Evolutionary conservation across 2,113 vertebrate species (phyloP), one percentile per base, ranked within the genome.

Genomic region (Phylloscopus trochiloides): DNA sequence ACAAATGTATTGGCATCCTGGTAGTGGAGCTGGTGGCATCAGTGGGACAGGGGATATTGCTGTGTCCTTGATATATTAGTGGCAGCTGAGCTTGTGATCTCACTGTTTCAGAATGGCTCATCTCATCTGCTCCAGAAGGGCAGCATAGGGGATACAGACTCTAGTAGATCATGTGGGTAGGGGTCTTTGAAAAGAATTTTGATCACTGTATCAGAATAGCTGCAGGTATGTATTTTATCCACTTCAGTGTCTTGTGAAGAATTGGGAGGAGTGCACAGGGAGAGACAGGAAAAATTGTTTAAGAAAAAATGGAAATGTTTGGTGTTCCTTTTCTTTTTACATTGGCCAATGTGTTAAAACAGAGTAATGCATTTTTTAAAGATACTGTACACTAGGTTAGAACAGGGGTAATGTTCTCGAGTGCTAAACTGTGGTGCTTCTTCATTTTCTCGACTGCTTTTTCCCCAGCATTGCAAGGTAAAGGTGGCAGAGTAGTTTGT

Each of bases 1-100:
- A 50, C 29, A 59, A 80, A 28, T 13, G 13, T 43, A 8, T 21
- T 65, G 58, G n/a, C 36, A 17, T 82, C 73, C 52, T 32, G 22
- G 17, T 24, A 42, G 74, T 45, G 66, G 36, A 43, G 34, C 52
- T 77, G 63, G 29, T 66, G 79, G 47, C 42, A 29, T 83, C 51
- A 38, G 0, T 51, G 51, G 90, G 43, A 36, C 36, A 38, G 61
- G 52, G 32, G 28, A 10, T 68, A 3, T 51, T 55, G 31, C 18
- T 76, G 50, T 88, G 82, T 55, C 78, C 85, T 82, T 85, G 57
- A 22, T 61, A 13, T 52, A 6, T 54, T 75, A 38, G 14, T 78
- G 70, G 70, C 57, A 85, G 34, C 92, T 85, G 73, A 92, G 70
- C 61, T 24, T 65, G 34, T 82, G 57, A 75, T 48, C 57, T 77